These are phyloP conservation scores for Ruditapes philippinarum DNA, from an alignment of 1,140 invertebrate genomes.

Conservation along the genomic window DNA sequence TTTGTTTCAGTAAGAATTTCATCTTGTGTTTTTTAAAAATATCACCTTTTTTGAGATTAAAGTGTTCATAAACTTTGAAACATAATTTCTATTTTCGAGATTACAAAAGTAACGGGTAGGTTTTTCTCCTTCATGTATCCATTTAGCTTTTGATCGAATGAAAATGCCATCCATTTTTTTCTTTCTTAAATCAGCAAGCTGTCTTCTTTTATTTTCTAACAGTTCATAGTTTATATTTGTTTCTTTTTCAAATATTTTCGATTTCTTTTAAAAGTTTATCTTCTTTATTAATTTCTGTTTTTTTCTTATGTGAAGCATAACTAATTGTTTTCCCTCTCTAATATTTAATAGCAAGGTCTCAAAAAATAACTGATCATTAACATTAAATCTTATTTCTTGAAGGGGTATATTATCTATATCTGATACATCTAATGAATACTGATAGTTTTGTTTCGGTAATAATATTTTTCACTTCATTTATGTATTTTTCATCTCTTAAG, in stretches of 20 bases:
- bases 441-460: not conserved
- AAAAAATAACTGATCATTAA: slow-evolving; percentile 11
- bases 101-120: slow-evolving; percentile 1
- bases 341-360: too few relatives aligned
- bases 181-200: not conserved
- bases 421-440: too few relatives aligned
- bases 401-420: not conserved
- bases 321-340: not conserved
- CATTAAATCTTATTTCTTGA: not conserved
- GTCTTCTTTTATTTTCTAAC: not conserved
- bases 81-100: slow-evolving; percentile 14
- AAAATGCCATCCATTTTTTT: not conserved
- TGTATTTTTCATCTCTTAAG: not conserved
- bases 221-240: not conserved
- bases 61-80: slow-evolving; percentile 2
- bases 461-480: not conserved
- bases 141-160: not conserved
- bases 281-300: not conserved
- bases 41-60: not conserved
- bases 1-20: not conserved
- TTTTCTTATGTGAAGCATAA: not conserved
- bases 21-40: not conserved
- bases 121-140: slow-evolving; percentile 29
- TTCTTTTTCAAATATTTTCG: not conserved
- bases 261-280: not conserved